Evolutionary conservation across 2,797 vertebrate species (phyloP), one percentile per base, ranked within the genome.

Genomic region (Lacerta agilis): DNA sequence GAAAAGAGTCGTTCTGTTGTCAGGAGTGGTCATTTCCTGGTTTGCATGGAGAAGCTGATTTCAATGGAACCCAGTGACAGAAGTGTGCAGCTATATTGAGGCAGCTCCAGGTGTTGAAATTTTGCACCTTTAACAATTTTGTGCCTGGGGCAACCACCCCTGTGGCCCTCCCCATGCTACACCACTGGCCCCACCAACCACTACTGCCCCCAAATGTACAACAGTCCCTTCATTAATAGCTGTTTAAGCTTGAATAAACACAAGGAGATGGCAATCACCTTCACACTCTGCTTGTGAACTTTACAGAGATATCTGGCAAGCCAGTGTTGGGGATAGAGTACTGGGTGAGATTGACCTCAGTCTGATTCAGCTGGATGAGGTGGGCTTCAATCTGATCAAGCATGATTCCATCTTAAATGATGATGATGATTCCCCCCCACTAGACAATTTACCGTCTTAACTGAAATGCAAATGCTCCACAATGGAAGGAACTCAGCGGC

Each of bases 381-480:
- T 64, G 61, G 61, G 6, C 61, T 64, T 64, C 61, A 64, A 5
- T 49, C 9, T 36, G 66, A 61, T 17, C 13, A 43, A 33, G 15
- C 9, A n/a, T 43, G 58, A 73, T 2, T n/a, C 45, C 33, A 41
- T 73, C 38, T 45, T 49, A 8, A 29, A 3, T 75, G 33, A 64
- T 25, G 5, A 67, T 15, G 76, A 89, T 69, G 83, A 94, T 92
- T 84, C 76, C 91, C 41, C 41, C n/a, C 71, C 11, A 0, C 0
- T 64, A 71, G 85, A 77, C 77, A 49, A 91, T 84, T 79, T 79
- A 43, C 49, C 71, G 41, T 38, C 78, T 80, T 27, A 45, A 82
- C 43, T 85, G 85, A 91, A 93, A 90, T 29, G 11, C 84, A 94
- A 95, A 94, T 15, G 81, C 33, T 41, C 85, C 72, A n/a, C 90